Base-by-base conservation (phyloP, 2,113 vertebrate genomes). In the Diglossa brunneiventris region DNA sequence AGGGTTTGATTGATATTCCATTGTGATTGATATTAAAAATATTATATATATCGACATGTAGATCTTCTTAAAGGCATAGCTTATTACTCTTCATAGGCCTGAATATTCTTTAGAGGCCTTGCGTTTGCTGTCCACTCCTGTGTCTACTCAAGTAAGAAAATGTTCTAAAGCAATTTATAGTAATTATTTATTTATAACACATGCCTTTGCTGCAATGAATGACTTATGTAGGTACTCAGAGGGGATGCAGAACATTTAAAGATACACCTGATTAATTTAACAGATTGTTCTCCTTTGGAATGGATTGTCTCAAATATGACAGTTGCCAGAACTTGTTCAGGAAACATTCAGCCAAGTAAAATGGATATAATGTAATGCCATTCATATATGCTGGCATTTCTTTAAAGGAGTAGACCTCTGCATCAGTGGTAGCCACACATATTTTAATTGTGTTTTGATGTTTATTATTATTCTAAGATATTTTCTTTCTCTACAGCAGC, bases 1-100 rank as follows among this genome's bases (percentile, higher is more conserved):
- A 85, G 10, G 6, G 8, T 70, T 74, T 27, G 61, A 33, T 31
- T 81, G 11, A n/a, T 84, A 42, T 62, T 87, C 13, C 5, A 21
- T 41, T 62, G 17, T 80, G n/a, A 79, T 2, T 66, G 7, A 30
- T 47, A 52, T 9, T 61, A 68, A 61, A 52, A 50, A 19, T 70
- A 68, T 2, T 49, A 15, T 33, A 26, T 30, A 37, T 7, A 6
- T 61, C 1, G 0, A 5, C 33, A 70, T 19, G 0, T 27, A 21
- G n/a, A 66, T 3, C 4, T n/a, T 37, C 8, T 68, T 72, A 47
- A 79, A 58, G 2, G 6, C 23, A 37, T 14, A 37, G 1, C 3
- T 79, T 64, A 37, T 33, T 83, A 41, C 28, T 52, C 15, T 41
- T 66, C 39, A 23, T 18, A 64, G 11, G 4, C 13, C 10, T 33